These are phyloP conservation scores for Manis pentadactyla DNA, from an alignment of 2,797 vertebrate species.

Conservation along the genomic window DNA sequence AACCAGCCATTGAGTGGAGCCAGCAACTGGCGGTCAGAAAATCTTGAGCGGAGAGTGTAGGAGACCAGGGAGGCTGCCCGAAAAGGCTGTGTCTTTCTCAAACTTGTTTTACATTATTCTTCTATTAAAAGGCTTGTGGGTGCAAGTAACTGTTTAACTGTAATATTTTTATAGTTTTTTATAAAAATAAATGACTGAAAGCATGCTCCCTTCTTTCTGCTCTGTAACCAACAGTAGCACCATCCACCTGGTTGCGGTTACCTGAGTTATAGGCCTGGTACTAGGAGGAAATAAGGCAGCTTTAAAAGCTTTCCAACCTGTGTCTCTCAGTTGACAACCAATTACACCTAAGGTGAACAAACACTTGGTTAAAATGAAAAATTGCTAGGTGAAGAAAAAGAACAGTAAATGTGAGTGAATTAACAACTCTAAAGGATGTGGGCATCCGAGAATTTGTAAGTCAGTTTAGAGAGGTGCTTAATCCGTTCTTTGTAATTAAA, in stretches of 20 bases:
- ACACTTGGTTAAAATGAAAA: neutral
- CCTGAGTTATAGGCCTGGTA: neutral
- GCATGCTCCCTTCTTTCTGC: neutral
- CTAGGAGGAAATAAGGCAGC: neutral
- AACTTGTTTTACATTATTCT: neutral
- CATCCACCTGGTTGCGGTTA: neutral
- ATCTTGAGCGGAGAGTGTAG: too few species aligned
- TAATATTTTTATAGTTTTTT: neutral
- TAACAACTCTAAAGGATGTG: neutral
- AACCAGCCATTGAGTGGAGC: neutral
- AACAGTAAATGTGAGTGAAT: neutral
- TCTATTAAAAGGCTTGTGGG: neutral
- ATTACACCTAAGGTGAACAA: neutral
- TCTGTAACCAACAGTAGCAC: neutral
- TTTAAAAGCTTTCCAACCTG: neutral
- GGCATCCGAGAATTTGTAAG: neutral
- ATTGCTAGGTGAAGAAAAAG: neutral
- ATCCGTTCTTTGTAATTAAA: neutral
- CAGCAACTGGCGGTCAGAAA: neutral
- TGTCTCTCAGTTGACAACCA: neutral
- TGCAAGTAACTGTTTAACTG: neutral
- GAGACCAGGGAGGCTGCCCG: neutral
- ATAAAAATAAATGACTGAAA: neutral
- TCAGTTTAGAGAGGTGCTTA: neutral
- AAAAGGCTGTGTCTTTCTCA: neutral